These are phyloP conservation scores for Mayetiola destructor DNA, from an alignment of 2,888 invertebrate genomes.

Conservation along the genomic window DNA sequence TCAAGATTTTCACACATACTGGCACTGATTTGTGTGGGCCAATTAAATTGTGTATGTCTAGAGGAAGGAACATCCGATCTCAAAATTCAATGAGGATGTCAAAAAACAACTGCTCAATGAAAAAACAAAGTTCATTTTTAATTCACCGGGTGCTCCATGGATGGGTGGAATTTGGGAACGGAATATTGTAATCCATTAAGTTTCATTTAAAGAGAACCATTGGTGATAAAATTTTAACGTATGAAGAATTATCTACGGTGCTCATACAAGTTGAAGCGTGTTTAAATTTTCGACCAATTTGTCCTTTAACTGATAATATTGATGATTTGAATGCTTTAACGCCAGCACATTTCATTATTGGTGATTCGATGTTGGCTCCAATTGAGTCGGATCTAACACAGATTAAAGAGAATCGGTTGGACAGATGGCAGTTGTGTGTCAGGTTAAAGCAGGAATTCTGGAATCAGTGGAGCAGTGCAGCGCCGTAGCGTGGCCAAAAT, in stretches of 20 bases:
- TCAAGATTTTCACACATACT: conserved; percentile 18
- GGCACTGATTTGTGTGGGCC: conserved; percentile 21
- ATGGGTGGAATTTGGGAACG: conserved; percentile 27
- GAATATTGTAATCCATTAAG: conserved; percentile 17
- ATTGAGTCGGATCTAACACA: background rate
- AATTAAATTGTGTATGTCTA: background rate
- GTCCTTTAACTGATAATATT: background rate
- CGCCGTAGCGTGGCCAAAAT: too few species aligned
- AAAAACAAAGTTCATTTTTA: conserved; percentile 25
- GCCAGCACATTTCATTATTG: conserved; percentile 4
- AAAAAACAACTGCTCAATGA: conserved; percentile 20
- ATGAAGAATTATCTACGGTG: background rate
- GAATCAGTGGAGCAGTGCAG: conserved; percentile 5
- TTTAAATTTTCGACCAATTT: background rate
- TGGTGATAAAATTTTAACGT: background rate
- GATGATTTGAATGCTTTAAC: background rate
- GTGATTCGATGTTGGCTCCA: background rate
- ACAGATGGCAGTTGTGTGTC: conserved; percentile 1
- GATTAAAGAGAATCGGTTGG: background rate
- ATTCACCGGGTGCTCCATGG: conserved; percentile 24
- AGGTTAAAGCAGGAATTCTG: conserved; percentile 3
- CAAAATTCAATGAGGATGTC: background rate
- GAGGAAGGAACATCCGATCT: background rate
- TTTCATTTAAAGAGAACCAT: background rate
- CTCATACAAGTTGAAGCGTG: background rate